These are phyloP conservation scores for Emmelina monodactyla DNA, from an alignment of 2,888 invertebrate species.

Conservation along the genomic window DNA sequence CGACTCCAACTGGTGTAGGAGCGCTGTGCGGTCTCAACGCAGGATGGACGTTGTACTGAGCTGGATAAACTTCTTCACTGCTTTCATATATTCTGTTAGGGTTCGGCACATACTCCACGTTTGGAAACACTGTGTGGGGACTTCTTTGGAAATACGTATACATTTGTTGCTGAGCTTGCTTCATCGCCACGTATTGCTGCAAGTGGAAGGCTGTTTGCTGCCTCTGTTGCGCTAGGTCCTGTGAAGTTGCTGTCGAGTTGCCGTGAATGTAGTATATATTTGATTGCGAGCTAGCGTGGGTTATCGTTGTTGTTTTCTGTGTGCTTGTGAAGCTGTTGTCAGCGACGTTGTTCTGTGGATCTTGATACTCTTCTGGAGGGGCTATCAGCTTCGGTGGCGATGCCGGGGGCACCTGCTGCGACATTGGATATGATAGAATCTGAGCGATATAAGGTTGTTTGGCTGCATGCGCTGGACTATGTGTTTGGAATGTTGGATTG, in stretches of 20 bases:
- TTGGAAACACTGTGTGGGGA: slow-evolving; percentile 52
- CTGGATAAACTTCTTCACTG: slow-evolving; percentile 40
- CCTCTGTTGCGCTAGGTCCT: slow-evolving; percentile 48
- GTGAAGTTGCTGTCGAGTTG: slow-evolving; percentile 33
- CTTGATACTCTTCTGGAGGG: slow-evolving; percentile 58
- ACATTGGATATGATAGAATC: slow-evolving; percentile 54
- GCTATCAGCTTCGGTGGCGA: slow-evolving; percentile 54
- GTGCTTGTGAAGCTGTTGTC: slow-evolving; percentile 33
- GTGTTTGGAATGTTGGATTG: slow-evolving; percentile 62
- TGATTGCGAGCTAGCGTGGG: slow-evolving; percentile 33
- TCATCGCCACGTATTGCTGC: slow-evolving; percentile 62
- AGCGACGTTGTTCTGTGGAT: slow-evolving; percentile 40
- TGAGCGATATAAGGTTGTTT: slow-evolving; percentile 60
- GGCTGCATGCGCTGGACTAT: slow-evolving; percentile 53
- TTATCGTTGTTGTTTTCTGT: slow-evolving; percentile 24
- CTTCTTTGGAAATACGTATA: slow-evolving; percentile 49
- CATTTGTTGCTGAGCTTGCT: slow-evolving; percentile 62
- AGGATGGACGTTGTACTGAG: too few relatives aligned
- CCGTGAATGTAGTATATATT: slow-evolving; percentile 57
- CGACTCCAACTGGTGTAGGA: slow-evolving; percentile 40
- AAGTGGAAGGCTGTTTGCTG: slow-evolving; percentile 58
- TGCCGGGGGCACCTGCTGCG: slow-evolving; percentile 54
- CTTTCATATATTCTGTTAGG: slow-evolving; percentile 40
- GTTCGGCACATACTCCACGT: slow-evolving; percentile 36
- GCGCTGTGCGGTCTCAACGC: slow-evolving; percentile 48